Evolutionary conservation across 2,888 invertebrate species (phyloP).

Genomic region (Lacanobia wlatinum): DNA sequence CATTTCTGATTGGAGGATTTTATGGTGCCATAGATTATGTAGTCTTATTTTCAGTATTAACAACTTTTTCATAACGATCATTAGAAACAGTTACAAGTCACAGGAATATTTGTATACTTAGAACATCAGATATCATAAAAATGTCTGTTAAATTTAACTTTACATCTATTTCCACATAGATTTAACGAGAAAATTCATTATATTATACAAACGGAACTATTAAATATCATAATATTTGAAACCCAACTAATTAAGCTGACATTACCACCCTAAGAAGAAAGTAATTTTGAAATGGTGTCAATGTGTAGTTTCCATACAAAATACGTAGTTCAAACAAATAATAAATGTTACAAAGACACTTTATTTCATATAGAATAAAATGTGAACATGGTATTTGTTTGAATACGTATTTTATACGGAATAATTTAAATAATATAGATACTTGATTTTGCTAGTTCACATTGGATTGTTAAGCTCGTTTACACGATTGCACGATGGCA

Average conservation of each 20-base stretch:
- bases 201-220: conserved; percentile 11
- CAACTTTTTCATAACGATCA: neutral
- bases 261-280: conserved; percentile 31
- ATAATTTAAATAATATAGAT: neutral
- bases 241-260: conserved; percentile 58
- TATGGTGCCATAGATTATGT: neutral
- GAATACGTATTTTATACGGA: neutral
- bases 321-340: neutral
- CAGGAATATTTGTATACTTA: neutral
- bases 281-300: conserved; percentile 22
- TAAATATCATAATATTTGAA: conserved; percentile 4
- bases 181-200: conserved; percentile 16
- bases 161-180: conserved; percentile 11
- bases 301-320: conserved; percentile 16
- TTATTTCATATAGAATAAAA: neutral
- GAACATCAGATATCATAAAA: neutral
- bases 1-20: neutral
- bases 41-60: neutral
- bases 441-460: conserved; percentile 7
- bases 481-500: neutral
- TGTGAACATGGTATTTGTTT: neutral
- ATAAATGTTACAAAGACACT: neutral
- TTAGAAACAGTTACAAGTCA: conserved; percentile 15
- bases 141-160: conserved; percentile 11
- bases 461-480: neutral